Evolutionary conservation across 2,888 invertebrate species (phyloP), one percentile per base, ranked within the genome.

Genomic region (Lepeophtheirus nordmannii): DNA sequence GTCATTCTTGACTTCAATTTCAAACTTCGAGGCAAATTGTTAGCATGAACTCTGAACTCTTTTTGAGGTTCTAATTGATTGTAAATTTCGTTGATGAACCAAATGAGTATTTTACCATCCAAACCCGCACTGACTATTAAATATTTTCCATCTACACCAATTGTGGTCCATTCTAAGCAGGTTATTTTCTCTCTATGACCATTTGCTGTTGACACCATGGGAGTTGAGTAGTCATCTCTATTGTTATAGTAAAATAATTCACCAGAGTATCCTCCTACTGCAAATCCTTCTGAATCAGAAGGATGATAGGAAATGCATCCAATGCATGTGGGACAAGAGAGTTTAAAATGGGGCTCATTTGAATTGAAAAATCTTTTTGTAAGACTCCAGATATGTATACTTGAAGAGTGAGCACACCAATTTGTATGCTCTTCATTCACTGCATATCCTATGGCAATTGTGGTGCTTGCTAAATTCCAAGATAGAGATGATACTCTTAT

Each of bases 211-310:
- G 63, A 41, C 12, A 63, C 11, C 1, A 63, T 17, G 7, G 63
- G 53, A 56, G 37, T 53, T 12, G 22, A 11, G n/a, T 46, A 14
- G n/a, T 46, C n/a, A 10, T 62, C 62, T 10, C 23, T 14, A 22
- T 9, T 22, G 9, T 11, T 53, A 9, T 46, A 17, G 46, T 37
- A 63, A 56, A 46, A 56, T 11, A 63, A 10, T 63, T 63, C 63
- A 12, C 63, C 63, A n/a, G 63, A 53, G 30, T 30, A 56, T 20
- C 63, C 63, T 14, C 63, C 63, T 22, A 53, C 63, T 14, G 63
- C 56, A n/a, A 53, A 23, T 22, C 9, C 41, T 20, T 22, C 63
- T 8, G 63, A 30, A 14, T 63, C 63, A n/a, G 12, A 12, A 10
- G 63, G 63, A 56, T 63, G 63, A 56, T 46, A 30, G 1, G 20